These are phyloP conservation scores for Phragmatobia fuliginosa DNA, from an alignment of 2,888 invertebrate genomes.

Conservation along the genomic window DNA sequence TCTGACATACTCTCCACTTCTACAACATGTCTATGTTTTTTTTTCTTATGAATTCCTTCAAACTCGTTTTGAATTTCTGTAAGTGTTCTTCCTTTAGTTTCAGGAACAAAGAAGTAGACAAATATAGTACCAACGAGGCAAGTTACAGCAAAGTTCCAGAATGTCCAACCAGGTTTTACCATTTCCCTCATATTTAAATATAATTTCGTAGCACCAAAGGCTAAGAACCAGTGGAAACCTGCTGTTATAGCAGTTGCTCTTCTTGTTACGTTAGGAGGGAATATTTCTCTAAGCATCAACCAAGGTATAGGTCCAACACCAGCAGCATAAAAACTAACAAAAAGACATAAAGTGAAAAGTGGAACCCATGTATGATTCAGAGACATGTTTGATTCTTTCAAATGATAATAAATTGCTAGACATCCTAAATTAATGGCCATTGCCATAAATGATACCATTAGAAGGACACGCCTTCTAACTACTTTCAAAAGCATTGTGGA, in stretches of 20 bases:
- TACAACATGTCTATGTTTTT: constrained; percentile 79
- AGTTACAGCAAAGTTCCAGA: constrained; percentile 89
- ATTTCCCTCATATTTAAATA: constrained; percentile 87
- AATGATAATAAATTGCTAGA: constrained; percentile 82
- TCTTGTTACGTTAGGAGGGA: constrained; percentile 88
- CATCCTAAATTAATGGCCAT: constrained; percentile 85
- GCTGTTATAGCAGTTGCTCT: constrained; percentile 90
- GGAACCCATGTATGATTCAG: constrained; percentile 83
- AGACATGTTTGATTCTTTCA: constrained; percentile 62
- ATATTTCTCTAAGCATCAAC: constrained; percentile 90
- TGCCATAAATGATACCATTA: constrained; percentile 86
- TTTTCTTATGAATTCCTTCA: constrained; percentile 76
- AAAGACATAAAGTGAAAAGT: constrained; percentile 84
- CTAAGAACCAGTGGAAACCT: constrained; percentile 89
- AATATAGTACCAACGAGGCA: constrained; percentile 88
- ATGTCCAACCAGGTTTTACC: constrained; percentile 88
- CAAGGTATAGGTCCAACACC: constrained; percentile 92
- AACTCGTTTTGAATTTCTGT: constrained; percentile 86
- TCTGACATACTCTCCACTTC: constrained; percentile 77
- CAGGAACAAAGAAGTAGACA: constrained; percentile 89
- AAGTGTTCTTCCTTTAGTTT: constrained; percentile 87
- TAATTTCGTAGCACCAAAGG: constrained; percentile 88
- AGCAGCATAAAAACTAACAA: constrained; percentile 87
- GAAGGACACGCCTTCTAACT: constrained; percentile 87
- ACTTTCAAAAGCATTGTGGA: constrained; percentile 87